phyloP scores from a whole-genome alignment of 2,797 vertebrate genomes.

The Eutrigla gurnardus region DNA sequence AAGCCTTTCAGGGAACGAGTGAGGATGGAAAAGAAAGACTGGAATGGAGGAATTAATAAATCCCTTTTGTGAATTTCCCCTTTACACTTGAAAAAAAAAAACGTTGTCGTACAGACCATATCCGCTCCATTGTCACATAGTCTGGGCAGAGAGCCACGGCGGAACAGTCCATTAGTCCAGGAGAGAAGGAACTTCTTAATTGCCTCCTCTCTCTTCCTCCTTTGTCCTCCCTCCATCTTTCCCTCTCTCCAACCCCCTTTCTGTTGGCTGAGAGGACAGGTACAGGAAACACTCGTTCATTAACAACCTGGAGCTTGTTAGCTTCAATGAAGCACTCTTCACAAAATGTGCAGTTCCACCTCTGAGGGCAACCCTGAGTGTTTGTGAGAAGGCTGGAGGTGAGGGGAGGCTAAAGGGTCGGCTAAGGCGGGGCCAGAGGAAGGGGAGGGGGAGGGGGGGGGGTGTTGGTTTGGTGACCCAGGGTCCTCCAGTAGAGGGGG shows the following conservation, averaged over 20 bases:
- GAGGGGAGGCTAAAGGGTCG: slow-evolving; percentile 58
- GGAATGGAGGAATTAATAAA: slow-evolving; percentile 45
- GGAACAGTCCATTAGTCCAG: slow-evolving; percentile 49
- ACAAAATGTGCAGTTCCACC: slow-evolving; percentile 54
- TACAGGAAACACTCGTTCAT: slow-evolving; percentile 75
- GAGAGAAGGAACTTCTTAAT: slow-evolving; percentile 60
- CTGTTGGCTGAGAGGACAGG: slow-evolving; percentile 60
- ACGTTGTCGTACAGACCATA: slow-evolving; percentile 13
- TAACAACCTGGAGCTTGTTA: slow-evolving; percentile 74
- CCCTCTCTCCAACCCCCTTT: slow-evolving; percentile 26
- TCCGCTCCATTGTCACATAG: slow-evolving; percentile 52
- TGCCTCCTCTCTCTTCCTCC: slow-evolving; percentile 46
- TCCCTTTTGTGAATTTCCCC: slow-evolving; percentile 19
- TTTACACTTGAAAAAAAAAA: slow-evolving; percentile 27
- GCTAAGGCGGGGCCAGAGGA: slow-evolving; percentile 49
- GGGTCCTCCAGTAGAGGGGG: slow-evolving; percentile 64
- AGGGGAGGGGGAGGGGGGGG: not conserved
- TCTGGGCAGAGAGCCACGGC: slow-evolving; percentile 60
- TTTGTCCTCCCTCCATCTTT: slow-evolving; percentile 37
- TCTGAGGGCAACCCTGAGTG: slow-evolving; percentile 49
- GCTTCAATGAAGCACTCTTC: slow-evolving; percentile 57
- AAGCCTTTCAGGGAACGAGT: slow-evolving; percentile 69
- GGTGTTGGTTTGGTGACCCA: slow-evolving; percentile 60
- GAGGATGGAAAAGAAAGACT: slow-evolving; percentile 64
- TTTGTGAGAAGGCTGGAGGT: slow-evolving; percentile 52